These are phyloP conservation scores for Sphaerodactylus townsendi DNA, from an alignment of 2,113 vertebrate genomes.

Conservation along the genomic window DNA sequence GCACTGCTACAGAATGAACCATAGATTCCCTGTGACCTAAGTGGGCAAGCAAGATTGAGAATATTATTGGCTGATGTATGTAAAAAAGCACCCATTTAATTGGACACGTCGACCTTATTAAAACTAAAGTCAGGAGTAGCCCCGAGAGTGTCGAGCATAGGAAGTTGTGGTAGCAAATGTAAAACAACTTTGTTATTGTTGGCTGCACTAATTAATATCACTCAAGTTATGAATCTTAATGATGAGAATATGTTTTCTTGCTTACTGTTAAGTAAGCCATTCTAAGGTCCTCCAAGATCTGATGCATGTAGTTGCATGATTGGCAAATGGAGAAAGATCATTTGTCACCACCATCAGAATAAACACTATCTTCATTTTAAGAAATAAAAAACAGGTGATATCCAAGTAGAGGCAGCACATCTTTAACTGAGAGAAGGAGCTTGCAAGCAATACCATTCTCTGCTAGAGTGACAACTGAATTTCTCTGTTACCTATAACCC, in stretches of 20 bases:
- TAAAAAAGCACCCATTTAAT: background rate
- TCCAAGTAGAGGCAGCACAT: background rate
- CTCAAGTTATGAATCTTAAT: background rate
- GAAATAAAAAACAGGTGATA: slow-evolving; percentile 11
- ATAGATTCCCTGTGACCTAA: background rate
- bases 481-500: background rate
- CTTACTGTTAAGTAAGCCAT: slow-evolving; percentile 19
- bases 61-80: background rate
- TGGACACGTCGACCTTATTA: background rate
- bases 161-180: slow-evolving; percentile 12
- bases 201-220: slow-evolving; percentile 27
- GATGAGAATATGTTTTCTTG: background rate
- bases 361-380: slow-evolving; percentile 26
- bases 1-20: background rate
- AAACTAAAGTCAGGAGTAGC: background rate
- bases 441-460: slow-evolving; percentile 1
- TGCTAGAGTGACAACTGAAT: background rate
- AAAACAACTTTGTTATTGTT: background rate
- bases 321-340: background rate
- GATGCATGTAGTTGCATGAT: slow-evolving; percentile 4
- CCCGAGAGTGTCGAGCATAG: background rate
- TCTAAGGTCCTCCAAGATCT: background rate
- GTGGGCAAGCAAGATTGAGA: background rate
- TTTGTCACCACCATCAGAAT: background rate
- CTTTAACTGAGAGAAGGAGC: slow-evolving; percentile 3